Percentiles rank a stretch among this genome's conserved stretches.
These are phyloP conservation scores for Eilema sororculum DNA, from an alignment of 2,888 invertebrate species.

Conservation along the genomic window DNA sequence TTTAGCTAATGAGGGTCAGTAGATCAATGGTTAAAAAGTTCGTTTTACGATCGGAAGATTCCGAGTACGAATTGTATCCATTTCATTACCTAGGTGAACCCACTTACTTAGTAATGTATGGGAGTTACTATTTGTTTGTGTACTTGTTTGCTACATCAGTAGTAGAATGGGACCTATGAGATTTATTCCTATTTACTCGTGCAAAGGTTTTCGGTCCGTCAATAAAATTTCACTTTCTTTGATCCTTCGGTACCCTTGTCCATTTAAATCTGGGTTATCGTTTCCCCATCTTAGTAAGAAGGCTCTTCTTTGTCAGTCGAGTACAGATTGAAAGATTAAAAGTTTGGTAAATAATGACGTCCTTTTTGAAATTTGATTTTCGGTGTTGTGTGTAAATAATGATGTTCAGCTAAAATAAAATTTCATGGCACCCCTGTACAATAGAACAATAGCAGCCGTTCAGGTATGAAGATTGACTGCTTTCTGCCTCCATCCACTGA, in stretches of 20 bases:
- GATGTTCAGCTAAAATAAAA: constrained; percentile 48
- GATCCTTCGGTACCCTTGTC: constrained; percentile 35
- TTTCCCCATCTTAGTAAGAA: constrained; percentile 34
- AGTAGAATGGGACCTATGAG: constrained; percentile 17
- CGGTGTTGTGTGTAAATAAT: constrained; percentile 12
- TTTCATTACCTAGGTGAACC: too few species aligned
- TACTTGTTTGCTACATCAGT: not conserved
- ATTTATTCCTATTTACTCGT: constrained; percentile 30
- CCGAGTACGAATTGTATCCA: too few species aligned
- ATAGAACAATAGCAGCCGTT: not conserved
- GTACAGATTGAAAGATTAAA: constrained; percentile 39
- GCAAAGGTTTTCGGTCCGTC: constrained; percentile 30
- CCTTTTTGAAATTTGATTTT: constrained; percentile 25
- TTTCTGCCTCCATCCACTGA: too few species aligned
- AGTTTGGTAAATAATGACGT: constrained; percentile 31
- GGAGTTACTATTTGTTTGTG: not conserved
- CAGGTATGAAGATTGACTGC: too few species aligned
- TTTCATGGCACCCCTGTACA: not conserved
- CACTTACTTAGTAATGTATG: not conserved
- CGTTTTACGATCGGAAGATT: too few species aligned
- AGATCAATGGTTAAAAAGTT: too few species aligned
- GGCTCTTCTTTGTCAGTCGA: constrained; percentile 23
- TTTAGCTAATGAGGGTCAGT: too few species aligned
- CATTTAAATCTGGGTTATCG: constrained; percentile 46
- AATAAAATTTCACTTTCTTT: constrained; percentile 52